Base-by-base conservation (phyloP, 2,888 invertebrate genomes). In the Heteromyza rotundicornis region DNA sequence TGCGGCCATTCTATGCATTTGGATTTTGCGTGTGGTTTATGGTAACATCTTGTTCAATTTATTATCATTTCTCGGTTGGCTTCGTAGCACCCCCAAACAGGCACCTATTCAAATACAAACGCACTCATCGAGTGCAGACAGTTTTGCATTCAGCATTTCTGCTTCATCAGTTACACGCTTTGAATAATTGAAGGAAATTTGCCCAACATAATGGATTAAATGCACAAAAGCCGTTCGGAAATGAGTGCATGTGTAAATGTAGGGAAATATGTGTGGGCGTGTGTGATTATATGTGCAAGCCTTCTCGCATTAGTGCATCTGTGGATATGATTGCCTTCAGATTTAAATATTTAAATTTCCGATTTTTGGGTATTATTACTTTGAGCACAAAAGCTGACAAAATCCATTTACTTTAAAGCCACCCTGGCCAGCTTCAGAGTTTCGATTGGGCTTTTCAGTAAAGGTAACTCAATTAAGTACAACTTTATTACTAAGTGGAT, bases 41-140 rank as follows among this genome's bases (percentile, higher is more conserved):
- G 70, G 76, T 70, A 76, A 75, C 76, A 76, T 76, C 78, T 78
- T 76, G 77, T 76, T 70, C 78, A 78, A 76, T 77, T 77, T 76
- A 76, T 76, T 76, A 78, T 77, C 77, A 76, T 77, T 78, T 76
- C 60, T 76, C 71, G 75, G 74, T 78, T 74, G 70, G 74, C 75
- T 77, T 69, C 77, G 71, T 74, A 78, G 74, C 76, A 77, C 71
- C 70, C 68, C 69, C 65, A 67, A 60, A 62, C 17, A 59, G 56
- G 64, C 63, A 65, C 27, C 23, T 57, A 40, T 49, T 20, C 24
- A n/a, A 7, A 49, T 23, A 22, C 50, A 35, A n/a, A 40, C 16
- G 22, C 40, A 56, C 36, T 27, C 19, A 27, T 27, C 27, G 10
- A 5, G 27, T 27, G 10, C 27, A 27, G 5, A 27, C 27, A 5